phyloP scores from a whole-genome alignment of 2,888 invertebrate species.

The Pandemis cinnamomeana region DNA sequence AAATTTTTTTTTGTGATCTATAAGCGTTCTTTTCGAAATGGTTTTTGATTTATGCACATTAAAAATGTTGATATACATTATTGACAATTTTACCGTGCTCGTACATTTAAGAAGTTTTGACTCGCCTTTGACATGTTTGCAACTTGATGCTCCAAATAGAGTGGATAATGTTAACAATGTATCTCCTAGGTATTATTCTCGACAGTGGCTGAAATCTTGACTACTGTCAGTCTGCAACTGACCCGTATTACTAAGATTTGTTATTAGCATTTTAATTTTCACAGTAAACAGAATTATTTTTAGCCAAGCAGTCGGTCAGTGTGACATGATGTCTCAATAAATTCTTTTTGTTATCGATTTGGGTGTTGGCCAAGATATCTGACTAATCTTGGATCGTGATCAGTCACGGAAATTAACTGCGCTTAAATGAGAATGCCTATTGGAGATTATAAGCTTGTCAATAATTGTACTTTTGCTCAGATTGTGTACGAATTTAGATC shows the following conservation, averaged over 20 bases:
- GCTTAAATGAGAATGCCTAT: conserved; percentile 20
- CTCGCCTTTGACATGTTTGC: too few relatives aligned
- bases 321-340: conserved; percentile 38
- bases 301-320: conserved; percentile 20
- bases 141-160: too few relatives aligned
- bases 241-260: background rate
- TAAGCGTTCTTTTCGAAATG: too few relatives aligned
- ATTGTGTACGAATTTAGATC: too few relatives aligned
- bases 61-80: too few relatives aligned
- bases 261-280: background rate
- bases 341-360: conserved; percentile 34
- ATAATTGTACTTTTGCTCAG: background rate
- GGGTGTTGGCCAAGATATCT: conserved; percentile 29
- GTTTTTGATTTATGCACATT: too few relatives aligned
- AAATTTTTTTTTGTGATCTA: too few relatives aligned
- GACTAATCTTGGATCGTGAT: conserved; percentile 32
- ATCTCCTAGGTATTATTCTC: too few relatives aligned
- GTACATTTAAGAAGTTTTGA: too few relatives aligned
- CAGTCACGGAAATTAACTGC: conserved; percentile 30
- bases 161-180: too few relatives aligned
- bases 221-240: background rate
- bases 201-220: background rate
- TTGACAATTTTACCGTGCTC: too few relatives aligned
- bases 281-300: conserved; percentile 21
- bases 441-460: background rate